Percentiles rank a stretch among this genome's conserved stretches.
phyloP scores from a whole-genome alignment of 1,140 invertebrate genomes.

The Scaptomyza montana region DNA sequence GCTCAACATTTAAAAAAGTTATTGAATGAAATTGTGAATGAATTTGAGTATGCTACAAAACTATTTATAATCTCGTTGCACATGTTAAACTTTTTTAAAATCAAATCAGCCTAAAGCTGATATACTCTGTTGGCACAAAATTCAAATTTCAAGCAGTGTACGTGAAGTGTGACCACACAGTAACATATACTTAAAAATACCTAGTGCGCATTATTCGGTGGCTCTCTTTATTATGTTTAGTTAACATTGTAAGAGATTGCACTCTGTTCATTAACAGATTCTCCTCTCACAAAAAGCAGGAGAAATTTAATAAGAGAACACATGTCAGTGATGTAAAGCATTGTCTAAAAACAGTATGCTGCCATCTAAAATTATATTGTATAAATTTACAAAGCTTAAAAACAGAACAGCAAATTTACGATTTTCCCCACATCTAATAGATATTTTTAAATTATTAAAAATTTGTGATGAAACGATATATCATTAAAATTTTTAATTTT shows the following conservation, averaged over 20 bases:
- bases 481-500: slow-evolving; percentile 24
- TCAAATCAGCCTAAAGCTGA: background rate
- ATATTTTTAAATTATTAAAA: no score
- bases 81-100: no score
- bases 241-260: background rate
- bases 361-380: background rate
- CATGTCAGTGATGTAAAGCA: slow-evolving; percentile 23
- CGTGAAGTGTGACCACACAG: background rate
- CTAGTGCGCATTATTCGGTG: background rate
- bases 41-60: no score
- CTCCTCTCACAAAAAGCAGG: background rate
- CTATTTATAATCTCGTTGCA: no score
- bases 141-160: background rate
- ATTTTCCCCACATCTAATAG: no score
- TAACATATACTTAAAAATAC: background rate
- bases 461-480: no score
- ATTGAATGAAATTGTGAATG: no score
- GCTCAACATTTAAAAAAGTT: background rate
- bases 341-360: slow-evolving; percentile 22
- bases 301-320: background rate
- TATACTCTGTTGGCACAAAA: background rate
- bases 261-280: background rate
- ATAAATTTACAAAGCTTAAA: no score
- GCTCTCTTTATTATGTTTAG: background rate
- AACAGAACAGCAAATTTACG: no score